Conservation (phyloP, 2,797 vertebrate species). For the Scleropages formosus region DNA sequence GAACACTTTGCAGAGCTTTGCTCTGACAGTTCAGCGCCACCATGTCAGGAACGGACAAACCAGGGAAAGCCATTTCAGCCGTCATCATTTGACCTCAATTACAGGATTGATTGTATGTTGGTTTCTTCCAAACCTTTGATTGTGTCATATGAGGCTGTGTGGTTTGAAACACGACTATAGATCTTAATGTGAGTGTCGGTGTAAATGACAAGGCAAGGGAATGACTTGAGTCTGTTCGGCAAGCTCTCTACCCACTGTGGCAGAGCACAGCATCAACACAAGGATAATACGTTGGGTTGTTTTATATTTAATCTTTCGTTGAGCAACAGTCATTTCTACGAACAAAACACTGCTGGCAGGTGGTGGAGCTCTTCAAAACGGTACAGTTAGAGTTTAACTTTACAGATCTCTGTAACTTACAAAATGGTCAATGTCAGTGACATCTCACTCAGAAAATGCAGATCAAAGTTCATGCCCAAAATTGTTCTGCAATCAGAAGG, state of each 20-base stretch:
- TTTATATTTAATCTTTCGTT: not conserved
- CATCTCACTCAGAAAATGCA: not conserved
- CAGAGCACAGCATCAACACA: not conserved
- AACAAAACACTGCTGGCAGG: not conserved
- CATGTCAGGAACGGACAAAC: not conserved
- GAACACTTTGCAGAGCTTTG: not conserved
- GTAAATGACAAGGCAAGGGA: not conserved
- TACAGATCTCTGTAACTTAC: not conserved
- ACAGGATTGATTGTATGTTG: not conserved
- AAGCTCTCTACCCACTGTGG: not conserved
- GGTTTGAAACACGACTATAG: too few relatives aligned
- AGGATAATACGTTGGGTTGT: too few relatives aligned
- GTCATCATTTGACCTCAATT: not conserved
- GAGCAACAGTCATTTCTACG: not conserved
- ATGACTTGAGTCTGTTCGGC: not conserved
- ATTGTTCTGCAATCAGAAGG: constrained; percentile 5
- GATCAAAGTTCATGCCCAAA: not conserved
- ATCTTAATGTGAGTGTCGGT: too few relatives aligned
- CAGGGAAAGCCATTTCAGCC: not conserved
- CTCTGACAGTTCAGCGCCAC: not conserved
- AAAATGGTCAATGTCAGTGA: not conserved
- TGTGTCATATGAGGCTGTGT: not conserved
- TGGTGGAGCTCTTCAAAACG: too few relatives aligned
- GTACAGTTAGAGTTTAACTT: not conserved
- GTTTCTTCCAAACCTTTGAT: not conserved